Evolutionary conservation across 2,888 invertebrate species (phyloP).

Genomic region (Merodon equestris): DNA sequence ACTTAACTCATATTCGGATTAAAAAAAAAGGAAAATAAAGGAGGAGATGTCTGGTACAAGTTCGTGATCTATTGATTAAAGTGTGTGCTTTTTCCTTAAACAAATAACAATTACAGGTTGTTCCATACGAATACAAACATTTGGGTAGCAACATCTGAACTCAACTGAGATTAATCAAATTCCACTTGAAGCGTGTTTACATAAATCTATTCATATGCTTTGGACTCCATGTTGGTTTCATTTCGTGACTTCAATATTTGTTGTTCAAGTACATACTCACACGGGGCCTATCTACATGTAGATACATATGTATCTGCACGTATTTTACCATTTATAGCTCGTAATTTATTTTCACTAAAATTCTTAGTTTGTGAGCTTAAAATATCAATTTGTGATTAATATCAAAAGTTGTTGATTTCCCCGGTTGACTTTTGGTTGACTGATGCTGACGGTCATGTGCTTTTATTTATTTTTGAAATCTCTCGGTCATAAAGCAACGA

Average conservation of each 20-base stretch:
- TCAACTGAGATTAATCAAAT: constrained; percentile 53
- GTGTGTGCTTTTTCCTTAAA: constrained; percentile 63
- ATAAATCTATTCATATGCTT: constrained; percentile 45
- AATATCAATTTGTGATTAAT: constrained; percentile 8
- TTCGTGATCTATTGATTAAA: constrained; percentile 67
- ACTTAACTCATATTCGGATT: constrained; percentile 34
- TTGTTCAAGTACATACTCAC: constrained; percentile 40
- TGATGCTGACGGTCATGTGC: constrained; percentile 44
- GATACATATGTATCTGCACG: constrained; percentile 2
- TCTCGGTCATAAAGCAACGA: neutral
- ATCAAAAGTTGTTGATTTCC: constrained; percentile 37
- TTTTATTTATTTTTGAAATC: constrained; percentile 34
- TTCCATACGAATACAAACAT: constrained; percentile 54
- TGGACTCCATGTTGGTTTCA: constrained; percentile 54
- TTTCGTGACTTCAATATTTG: constrained; percentile 67
- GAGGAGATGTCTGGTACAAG: constrained; percentile 23
- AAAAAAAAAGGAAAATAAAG: constrained; percentile 33
- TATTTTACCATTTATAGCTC: constrained; percentile 36
- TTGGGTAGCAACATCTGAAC: constrained; percentile 41
- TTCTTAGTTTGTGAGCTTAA: constrained; percentile 42
- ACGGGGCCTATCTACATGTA: neutral
- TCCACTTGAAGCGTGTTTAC: constrained; percentile 61
- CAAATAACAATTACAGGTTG: constrained; percentile 65
- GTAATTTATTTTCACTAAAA: constrained; percentile 52
- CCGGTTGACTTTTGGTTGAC: constrained; percentile 41